These are phyloP conservation scores for Apamea sordens DNA, from an alignment of 2,888 invertebrate genomes.

Conservation along the genomic window DNA sequence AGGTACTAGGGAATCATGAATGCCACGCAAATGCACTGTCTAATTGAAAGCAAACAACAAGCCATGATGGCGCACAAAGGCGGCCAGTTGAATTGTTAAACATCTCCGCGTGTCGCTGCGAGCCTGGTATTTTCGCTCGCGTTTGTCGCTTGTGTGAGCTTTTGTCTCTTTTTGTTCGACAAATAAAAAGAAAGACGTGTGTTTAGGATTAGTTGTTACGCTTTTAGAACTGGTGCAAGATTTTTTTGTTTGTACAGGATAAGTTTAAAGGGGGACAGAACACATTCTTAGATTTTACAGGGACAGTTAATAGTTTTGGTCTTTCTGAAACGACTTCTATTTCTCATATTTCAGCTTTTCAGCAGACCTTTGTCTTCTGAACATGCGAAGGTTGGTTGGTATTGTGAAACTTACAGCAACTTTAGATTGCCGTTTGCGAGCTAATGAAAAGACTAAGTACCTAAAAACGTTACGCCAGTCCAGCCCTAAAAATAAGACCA, in stretches of 20 bases:
- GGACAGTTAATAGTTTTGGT: background rate
- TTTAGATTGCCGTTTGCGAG: background rate
- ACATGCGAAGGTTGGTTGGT: background rate
- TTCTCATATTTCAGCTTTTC: background rate
- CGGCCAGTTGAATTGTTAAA: conserved; percentile 70
- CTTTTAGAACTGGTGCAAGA: conserved; percentile 32
- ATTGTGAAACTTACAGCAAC: background rate
- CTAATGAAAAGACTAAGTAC: background rate
- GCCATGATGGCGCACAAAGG: conserved; percentile 60
- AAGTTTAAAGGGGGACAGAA: conserved; percentile 13
- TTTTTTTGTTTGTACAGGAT: conserved; percentile 49
- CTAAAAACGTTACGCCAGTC: too few species aligned
- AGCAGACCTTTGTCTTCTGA: too few species aligned
- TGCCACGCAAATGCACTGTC: conserved; percentile 62
- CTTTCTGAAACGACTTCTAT: background rate
- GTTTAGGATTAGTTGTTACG: conserved; percentile 58
- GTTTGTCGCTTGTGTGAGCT: conserved; percentile 40
- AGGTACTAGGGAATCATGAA: conserved; percentile 57
- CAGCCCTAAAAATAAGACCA: too few species aligned
- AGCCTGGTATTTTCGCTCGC: conserved; percentile 53
- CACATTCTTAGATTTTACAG: conserved; percentile 7
- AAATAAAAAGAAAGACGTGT: conserved; percentile 61
- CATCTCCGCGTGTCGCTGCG: conserved; percentile 59
- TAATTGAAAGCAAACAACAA: conserved; percentile 73
- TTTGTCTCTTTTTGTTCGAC: conserved; percentile 52